Conservation (phyloP, 2,797 vertebrate genomes). For the Meriones psammophilus region DNA sequence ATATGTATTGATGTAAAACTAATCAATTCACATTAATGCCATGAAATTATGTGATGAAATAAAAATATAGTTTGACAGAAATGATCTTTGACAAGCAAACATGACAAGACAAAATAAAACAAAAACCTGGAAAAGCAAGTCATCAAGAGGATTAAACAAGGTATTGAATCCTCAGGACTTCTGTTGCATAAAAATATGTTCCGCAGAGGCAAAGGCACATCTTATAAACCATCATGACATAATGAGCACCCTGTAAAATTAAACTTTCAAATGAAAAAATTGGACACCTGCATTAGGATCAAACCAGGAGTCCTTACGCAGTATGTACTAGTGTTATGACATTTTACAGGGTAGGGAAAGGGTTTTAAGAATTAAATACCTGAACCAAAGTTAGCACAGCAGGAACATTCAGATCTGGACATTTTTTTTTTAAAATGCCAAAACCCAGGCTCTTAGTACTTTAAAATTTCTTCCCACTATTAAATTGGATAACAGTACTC, state of each 20-base stretch:
- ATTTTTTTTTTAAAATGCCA: background rate
- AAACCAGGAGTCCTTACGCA: background rate
- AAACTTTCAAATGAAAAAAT: background rate
- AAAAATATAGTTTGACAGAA: background rate
- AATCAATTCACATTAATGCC: background rate
- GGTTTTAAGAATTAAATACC: background rate
- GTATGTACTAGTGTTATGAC: background rate
- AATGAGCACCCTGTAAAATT: background rate
- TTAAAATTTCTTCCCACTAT: background rate
- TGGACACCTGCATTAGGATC: background rate
- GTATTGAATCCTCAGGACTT: background rate
- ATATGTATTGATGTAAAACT: background rate
- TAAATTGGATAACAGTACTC: slow-evolving; percentile 2
- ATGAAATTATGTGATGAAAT: background rate
- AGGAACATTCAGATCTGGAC: background rate
- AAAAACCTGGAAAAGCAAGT: background rate
- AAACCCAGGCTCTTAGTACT: slow-evolving; percentile 4
- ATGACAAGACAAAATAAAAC: background rate
- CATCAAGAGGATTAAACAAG: background rate
- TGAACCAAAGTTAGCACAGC: background rate
- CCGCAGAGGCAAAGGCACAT: background rate
- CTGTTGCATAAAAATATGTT: background rate
- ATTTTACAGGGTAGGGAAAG: background rate
- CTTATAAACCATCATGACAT: background rate
- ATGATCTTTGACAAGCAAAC: background rate